Evolutionary conservation across 2,113 vertebrate species (phyloP).

Genomic region (Ophiodon elongatus): DNA sequence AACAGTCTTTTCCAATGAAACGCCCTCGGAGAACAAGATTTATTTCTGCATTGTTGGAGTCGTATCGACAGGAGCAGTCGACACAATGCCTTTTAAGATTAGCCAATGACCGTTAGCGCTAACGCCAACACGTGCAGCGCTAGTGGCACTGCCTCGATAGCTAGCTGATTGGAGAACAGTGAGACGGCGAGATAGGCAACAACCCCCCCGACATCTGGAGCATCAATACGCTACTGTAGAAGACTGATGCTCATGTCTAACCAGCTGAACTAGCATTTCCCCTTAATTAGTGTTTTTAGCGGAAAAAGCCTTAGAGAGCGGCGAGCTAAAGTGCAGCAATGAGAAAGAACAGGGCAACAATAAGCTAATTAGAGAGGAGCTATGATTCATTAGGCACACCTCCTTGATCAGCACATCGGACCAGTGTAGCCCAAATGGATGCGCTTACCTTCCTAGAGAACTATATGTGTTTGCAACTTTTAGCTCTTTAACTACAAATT

Average conservation of each 20-base stretch:
- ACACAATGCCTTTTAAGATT: conserved; percentile 34
- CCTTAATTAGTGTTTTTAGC: conserved; percentile 41
- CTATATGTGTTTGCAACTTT: conserved; percentile 8
- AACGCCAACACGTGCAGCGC: neutral
- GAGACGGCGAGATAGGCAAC: conserved; percentile 21
- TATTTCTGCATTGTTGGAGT: conserved; percentile 3
- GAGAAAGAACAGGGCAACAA: conserved; percentile 30
- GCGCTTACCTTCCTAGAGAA: conserved; percentile 19
- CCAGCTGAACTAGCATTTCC: conserved; percentile 55
- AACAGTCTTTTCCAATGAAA: conserved; percentile 12
- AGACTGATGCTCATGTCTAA: conserved; percentile 9
- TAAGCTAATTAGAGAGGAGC: conserved; percentile 46
- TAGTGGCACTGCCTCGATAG: conserved; percentile 4
- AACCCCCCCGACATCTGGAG: conserved; percentile 35
- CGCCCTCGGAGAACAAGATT: conserved; percentile 9
- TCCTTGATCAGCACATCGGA: conserved; percentile 49
- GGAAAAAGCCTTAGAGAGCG: conserved; percentile 34
- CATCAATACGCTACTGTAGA: neutral
- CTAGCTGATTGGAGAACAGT: conserved; percentile 57
- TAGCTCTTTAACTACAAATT: conserved; percentile 4
- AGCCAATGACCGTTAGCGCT: conserved; percentile 33
- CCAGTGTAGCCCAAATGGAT: conserved; percentile 20
- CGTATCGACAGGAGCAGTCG: conserved; percentile 26
- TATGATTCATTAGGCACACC: conserved; percentile 61
- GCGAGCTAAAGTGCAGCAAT: conserved; percentile 27